These are phyloP conservation scores for Cerceris ruficornis DNA, from an alignment of 2,888 invertebrate species.

Conservation along the genomic window DNA sequence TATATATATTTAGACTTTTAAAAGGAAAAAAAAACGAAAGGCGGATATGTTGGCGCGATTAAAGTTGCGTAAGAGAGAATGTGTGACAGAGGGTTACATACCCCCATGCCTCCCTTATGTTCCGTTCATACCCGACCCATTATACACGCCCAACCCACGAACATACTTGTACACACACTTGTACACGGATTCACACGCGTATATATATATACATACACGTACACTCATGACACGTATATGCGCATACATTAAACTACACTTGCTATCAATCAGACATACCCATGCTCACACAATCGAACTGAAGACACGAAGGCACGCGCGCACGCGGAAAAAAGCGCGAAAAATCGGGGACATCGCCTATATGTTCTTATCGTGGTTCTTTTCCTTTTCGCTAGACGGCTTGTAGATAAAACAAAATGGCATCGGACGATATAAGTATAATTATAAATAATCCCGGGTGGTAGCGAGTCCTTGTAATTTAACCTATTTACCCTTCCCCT, in stretches of 20 bases:
- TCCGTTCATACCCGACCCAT: constrained; percentile 54
- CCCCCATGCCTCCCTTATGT: constrained; percentile 53
- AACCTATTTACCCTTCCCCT: constrained; percentile 47
- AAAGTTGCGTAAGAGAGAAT: constrained; percentile 55
- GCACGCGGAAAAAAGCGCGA: constrained; percentile 34
- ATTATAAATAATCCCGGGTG: constrained; percentile 62
- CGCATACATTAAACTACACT: constrained; percentile 11
- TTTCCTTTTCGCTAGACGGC: constrained; percentile 48
- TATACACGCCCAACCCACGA: constrained; percentile 3
- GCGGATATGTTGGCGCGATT: constrained; percentile 62
- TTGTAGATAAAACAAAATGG: constrained; percentile 57
- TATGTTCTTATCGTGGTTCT: constrained; percentile 47
- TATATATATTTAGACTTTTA: constrained; percentile 70
- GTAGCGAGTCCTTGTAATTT: constrained; percentile 69
- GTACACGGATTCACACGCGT: constrained; percentile 34
- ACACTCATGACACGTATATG: constrained; percentile 18
- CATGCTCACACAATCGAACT: constrained; percentile 15
- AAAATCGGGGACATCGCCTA: constrained; percentile 42
- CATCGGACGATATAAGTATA: constrained; percentile 47
- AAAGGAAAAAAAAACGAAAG: constrained; percentile 42
- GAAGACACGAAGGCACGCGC: constrained; percentile 21
- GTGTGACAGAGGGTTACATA: constrained; percentile 53
- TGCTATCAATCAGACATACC: constrained; percentile 12
- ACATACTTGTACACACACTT: constrained; percentile 29
- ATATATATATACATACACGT: constrained; percentile 21